Evolutionary conservation across 1,140 invertebrate genomes (phyloP), one percentile per base, ranked within the genome.

Genomic region (Nasonia giraulti): DNA sequence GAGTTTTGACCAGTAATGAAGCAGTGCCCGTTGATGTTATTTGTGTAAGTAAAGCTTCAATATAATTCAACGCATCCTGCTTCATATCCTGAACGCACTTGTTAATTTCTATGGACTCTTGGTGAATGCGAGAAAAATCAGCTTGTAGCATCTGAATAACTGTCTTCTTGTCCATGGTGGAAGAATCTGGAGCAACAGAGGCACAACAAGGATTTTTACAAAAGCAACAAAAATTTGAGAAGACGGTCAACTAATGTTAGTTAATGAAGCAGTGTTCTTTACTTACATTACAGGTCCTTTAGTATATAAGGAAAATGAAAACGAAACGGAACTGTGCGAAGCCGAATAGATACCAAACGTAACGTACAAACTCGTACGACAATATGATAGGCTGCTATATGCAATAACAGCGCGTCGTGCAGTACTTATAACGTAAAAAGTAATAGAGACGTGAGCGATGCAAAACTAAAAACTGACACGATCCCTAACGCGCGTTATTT

Each of bases 1-100:
- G 91, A 2, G 92, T 93, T 82, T 93, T 92, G 2, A 88, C 69
- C 8, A 92, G 73, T 27, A 93, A 71, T 33, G 90, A 89, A 1
- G 87, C 89, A 20, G 89, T 83, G 3, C 73, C 74, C 4, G 88
- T 71, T 47, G 87, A 33, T 27, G 82, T 85, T 83, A 91, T 87
- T 84, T 92, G 90, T 11, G 68, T 17, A 3, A 87, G 8, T 14
- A 91, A 69, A 12, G 33, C 68, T 7, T 40, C 44, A 0, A 90
- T 74, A 62, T 85, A 89, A 50, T 87, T 66, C 4, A 84, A 23
- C n/a, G 31, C 44, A 17, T 88, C 83, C 11, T 88, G 33, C 14
- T 83, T 1, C 14, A 73, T 47, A 12, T 88, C 69, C 0, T 87
- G 12, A 20, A 88, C 23, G 62, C 14, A 47, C 10, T 86, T 87